Base-by-base conservation (phyloP, 2,888 invertebrate genomes). In the Sarcophaga rosellei region DNA sequence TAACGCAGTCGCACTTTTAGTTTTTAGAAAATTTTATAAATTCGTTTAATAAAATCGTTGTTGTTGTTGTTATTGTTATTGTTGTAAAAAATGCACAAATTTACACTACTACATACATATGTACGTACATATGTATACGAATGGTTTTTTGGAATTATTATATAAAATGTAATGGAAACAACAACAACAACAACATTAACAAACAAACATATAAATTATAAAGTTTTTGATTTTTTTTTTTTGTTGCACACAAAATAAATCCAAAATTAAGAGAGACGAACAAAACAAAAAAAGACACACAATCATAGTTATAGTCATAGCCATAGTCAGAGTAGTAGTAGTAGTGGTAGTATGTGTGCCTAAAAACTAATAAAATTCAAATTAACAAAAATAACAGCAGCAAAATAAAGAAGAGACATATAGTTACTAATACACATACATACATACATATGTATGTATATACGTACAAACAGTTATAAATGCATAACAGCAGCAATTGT, bases 351-450 rank as follows among this genome's bases (percentile, higher is more conserved):
- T 44, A 35, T 35, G 35, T 89, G 88, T 87, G 90, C 90, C 91
- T 91, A 92, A 91, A 91, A 91, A 90, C 91, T 91, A 92, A 91
- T 92, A 91, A 91, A 92, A 92, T 92, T 90, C 91, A 91, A 91
- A 91, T 91, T 91, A 92, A 91, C 90, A 87, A 75, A 83, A 70
- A 80, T 79, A 81, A 79, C 73, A 79, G 82, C 81, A 83, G 17
- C 61, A 70, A 63, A 35, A 63, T 53, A 53, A 53, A 53, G 53
- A 45, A 72, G 25, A 23, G 57, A 57, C 62, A 72, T 35, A 73
- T 68, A 73, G 25, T 35, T 35, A 35, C 35, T 10, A 35, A 35
- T 44, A 62, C 17, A 74, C 62, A 62, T 35, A 20, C 57, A n/a
- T n/a, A 44, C 12, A 8, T 11, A 65, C 4, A 2, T 2, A 23